A percentile compares a stretch with the other conserved stretches of the same genome.
These are phyloP conservation scores for Eurosta solidaginis DNA, from an alignment of 1,140 invertebrate genomes.

Conservation along the genomic window DNA sequence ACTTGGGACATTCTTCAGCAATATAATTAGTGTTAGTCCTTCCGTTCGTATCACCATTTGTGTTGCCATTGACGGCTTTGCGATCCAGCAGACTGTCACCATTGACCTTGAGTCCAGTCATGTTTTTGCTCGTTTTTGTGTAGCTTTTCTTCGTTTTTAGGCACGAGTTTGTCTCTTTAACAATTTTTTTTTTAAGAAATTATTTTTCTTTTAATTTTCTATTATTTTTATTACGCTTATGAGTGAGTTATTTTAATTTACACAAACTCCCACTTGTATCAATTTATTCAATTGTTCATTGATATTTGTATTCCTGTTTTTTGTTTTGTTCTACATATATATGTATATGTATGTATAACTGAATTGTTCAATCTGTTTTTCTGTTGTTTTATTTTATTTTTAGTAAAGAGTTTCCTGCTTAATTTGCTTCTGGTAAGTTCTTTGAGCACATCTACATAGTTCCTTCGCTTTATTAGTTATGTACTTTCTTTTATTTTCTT, in stretches of 20 bases:
- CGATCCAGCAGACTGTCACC: constrained; percentile 13
- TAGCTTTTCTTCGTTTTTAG: no score
- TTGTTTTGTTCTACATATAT: background rate
- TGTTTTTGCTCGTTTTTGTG: constrained; percentile 7
- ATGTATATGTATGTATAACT: background rate
- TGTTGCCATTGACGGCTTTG: background rate
- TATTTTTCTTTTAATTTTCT: background rate
- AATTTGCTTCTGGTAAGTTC: background rate
- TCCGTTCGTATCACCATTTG: constrained; percentile 14
- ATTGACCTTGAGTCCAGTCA: constrained; percentile 31
- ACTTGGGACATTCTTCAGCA: constrained; percentile 32
- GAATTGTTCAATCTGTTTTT: background rate
- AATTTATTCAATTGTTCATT: constrained; percentile 1
- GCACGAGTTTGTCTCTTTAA: no score
- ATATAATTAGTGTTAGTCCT: constrained; percentile 30
- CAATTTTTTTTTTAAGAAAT: no score
- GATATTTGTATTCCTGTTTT: background rate
- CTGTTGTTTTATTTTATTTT: background rate
- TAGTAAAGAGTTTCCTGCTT: no score
- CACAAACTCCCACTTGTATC: background rate
- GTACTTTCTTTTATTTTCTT: background rate
- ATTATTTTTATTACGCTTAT: background rate
- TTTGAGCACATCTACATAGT: background rate
- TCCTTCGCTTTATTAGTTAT: background rate
- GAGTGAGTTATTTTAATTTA: background rate